Evolutionary conservation across 1,140 invertebrate species (phyloP).

Genomic region (Megathymus violae): DNA sequence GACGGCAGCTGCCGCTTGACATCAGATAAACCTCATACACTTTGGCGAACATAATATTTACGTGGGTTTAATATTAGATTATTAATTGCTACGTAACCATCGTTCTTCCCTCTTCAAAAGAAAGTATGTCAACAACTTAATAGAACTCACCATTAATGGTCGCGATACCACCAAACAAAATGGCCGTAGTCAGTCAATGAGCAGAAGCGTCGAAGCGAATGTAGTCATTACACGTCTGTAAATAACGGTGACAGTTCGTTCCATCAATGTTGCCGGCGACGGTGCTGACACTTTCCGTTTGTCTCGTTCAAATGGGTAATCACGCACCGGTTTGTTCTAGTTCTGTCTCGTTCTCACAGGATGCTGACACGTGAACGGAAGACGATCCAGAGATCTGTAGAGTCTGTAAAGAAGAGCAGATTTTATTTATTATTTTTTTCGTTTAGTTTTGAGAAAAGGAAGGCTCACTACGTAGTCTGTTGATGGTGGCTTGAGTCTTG

Average conservation of each 20-base stretch:
- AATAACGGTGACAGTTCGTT: slow-evolving; percentile 38
- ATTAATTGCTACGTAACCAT: not conserved
- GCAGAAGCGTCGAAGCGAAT: slow-evolving; percentile 21
- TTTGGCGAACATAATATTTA: no score
- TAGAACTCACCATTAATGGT: slow-evolving; percentile 55
- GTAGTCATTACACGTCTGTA: slow-evolving; percentile 52
- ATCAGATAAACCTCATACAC: no score
- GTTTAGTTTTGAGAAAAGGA: not conserved
- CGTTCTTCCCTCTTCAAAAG: slow-evolving; percentile 27
- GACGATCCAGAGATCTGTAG: slow-evolving; percentile 20
- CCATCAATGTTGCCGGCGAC: slow-evolving; percentile 50
- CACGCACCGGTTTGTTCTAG: slow-evolving; percentile 13
- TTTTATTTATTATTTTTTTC: not conserved
- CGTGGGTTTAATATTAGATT: not conserved
- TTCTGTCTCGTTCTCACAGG: slow-evolving; percentile 34
- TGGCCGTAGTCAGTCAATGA: slow-evolving; percentile 42
- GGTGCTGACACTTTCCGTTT: slow-evolving; percentile 12
- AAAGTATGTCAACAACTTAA: slow-evolving; percentile 23
- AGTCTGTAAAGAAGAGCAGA: slow-evolving; percentile 42
- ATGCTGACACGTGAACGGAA: slow-evolving; percentile 20
- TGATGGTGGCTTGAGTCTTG: no score
- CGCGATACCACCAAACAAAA: slow-evolving; percentile 39
- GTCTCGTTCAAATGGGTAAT: slow-evolving; percentile 37
- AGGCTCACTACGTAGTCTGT: no score
- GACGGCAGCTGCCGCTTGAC: no score